Evolutionary conservation across 2,797 vertebrate species (phyloP), one percentile per base, ranked within the genome.

Genomic region (Tinamus major): DNA sequence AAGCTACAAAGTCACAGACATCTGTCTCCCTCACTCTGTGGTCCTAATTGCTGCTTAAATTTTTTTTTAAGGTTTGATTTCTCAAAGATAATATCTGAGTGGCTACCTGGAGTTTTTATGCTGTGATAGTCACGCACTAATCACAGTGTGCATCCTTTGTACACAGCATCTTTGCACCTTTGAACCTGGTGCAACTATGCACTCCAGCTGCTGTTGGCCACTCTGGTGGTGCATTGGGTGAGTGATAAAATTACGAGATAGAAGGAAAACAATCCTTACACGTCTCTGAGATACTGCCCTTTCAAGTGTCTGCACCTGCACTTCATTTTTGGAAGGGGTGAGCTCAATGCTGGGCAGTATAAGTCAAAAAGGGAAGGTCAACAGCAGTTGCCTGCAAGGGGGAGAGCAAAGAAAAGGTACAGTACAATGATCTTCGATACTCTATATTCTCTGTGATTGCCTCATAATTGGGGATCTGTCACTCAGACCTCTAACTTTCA

Each of bases 191-290:
- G 55, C n/a, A 51, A 24, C 13, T 2, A 0, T 26, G 56, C 6
- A 1, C 37, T 59, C n/a, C 2, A 3, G 13, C 5, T 46, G 53
- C 64, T 26, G 10, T 20, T 0, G 0, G 33, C 31, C 64, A 58
- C 29, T 33, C 70, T 61, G 63, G 8, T 29, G 14, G 10, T n/a
- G 35, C 56, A 11, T 4, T 4, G 37, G 26, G 13, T 10, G 39
- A 21, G 29, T 8, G 26, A 19, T 42, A 21, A 69, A 69, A 27
- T 1, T 5, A 24, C 13, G 20, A 16, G 21, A 75, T 70, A 59
- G 79, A 48, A 75, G 7, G 20, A 10, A 69, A 63, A 16, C 9
- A 56, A 18, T 63, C 39, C 68, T 27, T 14, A 39, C 9, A 2
- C 3, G 21, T 27, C 68, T 70, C 48, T 39, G 35, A 39, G 18